Percentiles rank a stretch among this genome's conserved stretches.
These are phyloP conservation scores for Gymnothorax reevesii DNA, from an alignment of 2,797 vertebrate species.

Conservation along the genomic window DNA sequence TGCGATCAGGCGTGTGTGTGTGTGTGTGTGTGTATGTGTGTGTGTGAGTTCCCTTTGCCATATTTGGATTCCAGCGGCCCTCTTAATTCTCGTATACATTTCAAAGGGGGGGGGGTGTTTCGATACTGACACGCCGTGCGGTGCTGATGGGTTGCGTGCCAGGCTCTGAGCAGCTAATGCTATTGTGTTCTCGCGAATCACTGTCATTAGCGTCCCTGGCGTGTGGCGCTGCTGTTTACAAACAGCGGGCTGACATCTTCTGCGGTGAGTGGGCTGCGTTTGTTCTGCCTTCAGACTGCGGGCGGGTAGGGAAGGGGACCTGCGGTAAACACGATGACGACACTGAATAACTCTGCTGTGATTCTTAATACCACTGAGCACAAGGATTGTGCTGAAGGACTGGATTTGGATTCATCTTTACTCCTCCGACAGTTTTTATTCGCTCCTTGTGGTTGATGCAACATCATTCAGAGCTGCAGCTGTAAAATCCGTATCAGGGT, in stretches of 20 bases:
- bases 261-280: neutral
- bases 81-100: conserved; percentile 31
- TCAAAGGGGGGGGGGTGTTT: conserved; percentile 31
- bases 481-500: too few relatives aligned
- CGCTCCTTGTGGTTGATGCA: neutral
- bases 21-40: neutral
- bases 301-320: neutral
- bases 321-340: neutral
- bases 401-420: neutral
- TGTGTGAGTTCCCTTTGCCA: neutral
- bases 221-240: neutral
- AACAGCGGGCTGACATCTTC: neutral
- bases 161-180: neutral
- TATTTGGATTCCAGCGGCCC: neutral
- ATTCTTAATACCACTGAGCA: neutral
- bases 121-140: neutral
- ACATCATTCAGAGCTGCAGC: neutral
- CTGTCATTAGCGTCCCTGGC: neutral
- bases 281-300: neutral
- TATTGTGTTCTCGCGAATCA: neutral
- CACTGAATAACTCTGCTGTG: neutral
- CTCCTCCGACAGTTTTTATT: neutral
- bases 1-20: too few relatives aligned
- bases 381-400: neutral
- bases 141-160: neutral